Conservation (phyloP, 2,797 vertebrate genomes). For the Pseudomugil gertrudae region DNA sequence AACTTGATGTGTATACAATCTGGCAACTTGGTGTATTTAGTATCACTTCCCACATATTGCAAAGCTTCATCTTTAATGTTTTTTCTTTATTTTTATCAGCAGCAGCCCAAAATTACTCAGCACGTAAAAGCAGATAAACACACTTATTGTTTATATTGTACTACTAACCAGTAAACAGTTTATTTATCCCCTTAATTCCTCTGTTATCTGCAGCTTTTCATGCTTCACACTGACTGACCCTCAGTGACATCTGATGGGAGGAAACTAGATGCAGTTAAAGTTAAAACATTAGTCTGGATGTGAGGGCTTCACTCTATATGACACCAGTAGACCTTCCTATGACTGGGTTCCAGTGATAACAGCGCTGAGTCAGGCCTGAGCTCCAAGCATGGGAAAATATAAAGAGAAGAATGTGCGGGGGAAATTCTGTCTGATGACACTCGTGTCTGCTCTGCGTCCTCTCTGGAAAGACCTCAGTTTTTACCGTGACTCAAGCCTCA, state of each 20-base stretch:
- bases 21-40: not conserved
- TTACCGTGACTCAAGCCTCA: conserved; percentile 44
- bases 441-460: conserved; percentile 74
- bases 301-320: conserved; percentile 69
- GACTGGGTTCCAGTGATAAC: conserved; percentile 69
- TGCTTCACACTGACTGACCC: conserved; percentile 54
- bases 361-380: conserved; percentile 72
- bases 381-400: conserved; percentile 80
- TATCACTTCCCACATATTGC: not conserved
- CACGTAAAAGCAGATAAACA: conserved; percentile 14
- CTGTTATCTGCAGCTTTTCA: conserved; percentile 37
- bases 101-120: not conserved
- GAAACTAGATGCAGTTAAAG: conserved; percentile 46
- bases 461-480: conserved; percentile 47
- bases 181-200: conserved; percentile 13
- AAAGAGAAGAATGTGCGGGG: conserved; percentile 76
- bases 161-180: conserved; percentile 34
- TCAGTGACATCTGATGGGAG: conserved; percentile 56
- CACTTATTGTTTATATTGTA: conserved; percentile 1
- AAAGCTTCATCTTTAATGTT: not conserved
- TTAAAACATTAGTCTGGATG: conserved; percentile 67
- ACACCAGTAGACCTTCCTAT: conserved; percentile 71
- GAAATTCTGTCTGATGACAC: conserved; percentile 76
- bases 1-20: conserved; percentile 2
- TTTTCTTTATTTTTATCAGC: not conserved